These are phyloP conservation scores for Athalia rosae DNA, from an alignment of 2,888 invertebrate genomes.

Conservation along the genomic window DNA sequence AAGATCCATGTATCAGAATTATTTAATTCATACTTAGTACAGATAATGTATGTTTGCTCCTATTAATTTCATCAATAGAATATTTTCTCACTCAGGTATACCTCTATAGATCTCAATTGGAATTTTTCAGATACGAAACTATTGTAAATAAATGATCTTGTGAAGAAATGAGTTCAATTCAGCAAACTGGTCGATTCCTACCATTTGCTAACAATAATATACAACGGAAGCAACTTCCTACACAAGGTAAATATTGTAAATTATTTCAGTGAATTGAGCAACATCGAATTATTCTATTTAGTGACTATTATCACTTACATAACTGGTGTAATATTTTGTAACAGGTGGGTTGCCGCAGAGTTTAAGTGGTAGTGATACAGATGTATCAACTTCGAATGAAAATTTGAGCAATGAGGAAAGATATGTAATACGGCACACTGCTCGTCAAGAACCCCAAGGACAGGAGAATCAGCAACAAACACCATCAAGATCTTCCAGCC, in stretches of 20 bases:
- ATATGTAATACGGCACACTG: slow-evolving; percentile 87
- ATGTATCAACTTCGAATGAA: slow-evolving; percentile 92
- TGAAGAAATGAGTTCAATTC: slow-evolving; percentile 78
- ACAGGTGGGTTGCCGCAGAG: slow-evolving; percentile 82
- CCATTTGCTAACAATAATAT: slow-evolving; percentile 78
- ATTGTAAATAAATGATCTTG: slow-evolving; percentile 59
- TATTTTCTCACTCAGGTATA: not conserved
- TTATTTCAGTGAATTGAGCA: not conserved
- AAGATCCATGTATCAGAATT: no score
- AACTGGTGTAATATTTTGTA: slow-evolving; percentile 6
- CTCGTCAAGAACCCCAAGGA: slow-evolving; percentile 93
- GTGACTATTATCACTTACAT: no score
- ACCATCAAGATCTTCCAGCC: slow-evolving; percentile 77
- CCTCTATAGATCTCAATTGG: not conserved
- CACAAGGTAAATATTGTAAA: slow-evolving; percentile 65
- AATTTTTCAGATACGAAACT: slow-evolving; percentile 73
- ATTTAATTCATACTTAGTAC: no score
- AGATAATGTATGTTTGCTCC: no score
- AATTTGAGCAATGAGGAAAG: slow-evolving; percentile 91
- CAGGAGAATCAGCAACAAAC: slow-evolving; percentile 85
- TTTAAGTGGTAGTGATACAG: slow-evolving; percentile 91
- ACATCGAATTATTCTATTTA: not conserved
- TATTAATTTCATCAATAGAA: no score
- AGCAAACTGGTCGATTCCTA: slow-evolving; percentile 78
- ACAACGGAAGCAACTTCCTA: slow-evolving; percentile 77